Conservation (phyloP, 2,888 invertebrate species). For the Schrankia costaestrigalis region DNA sequence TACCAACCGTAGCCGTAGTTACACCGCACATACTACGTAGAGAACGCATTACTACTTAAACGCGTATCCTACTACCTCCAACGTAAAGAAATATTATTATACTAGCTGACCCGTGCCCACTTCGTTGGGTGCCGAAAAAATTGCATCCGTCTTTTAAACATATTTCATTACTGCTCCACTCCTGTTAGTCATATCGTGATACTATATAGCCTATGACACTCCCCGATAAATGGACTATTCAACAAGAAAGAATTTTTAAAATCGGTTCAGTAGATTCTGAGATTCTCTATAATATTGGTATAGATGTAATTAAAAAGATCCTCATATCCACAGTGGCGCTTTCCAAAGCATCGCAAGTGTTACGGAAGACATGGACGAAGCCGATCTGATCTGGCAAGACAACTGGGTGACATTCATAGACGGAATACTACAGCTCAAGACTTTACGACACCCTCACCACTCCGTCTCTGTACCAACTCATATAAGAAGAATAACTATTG, state of each 20-base stretch:
- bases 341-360: slow-evolving; percentile 37
- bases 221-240: too few relatives aligned
- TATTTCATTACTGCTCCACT: too few relatives aligned
- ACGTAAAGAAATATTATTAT: too few relatives aligned
- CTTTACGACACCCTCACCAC: slow-evolving; percentile 80
- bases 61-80: too few relatives aligned
- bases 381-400: slow-evolving; percentile 81
- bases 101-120: too few relatives aligned
- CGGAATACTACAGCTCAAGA: slow-evolving; percentile 87
- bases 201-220: too few relatives aligned
- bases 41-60: too few relatives aligned
- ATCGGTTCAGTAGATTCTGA: neutral
- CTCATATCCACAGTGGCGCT: slow-evolving; percentile 33
- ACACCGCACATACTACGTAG: too few relatives aligned
- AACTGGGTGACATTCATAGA: slow-evolving; percentile 92
- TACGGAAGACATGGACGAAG: slow-evolving; percentile 37
- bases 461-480: slow-evolving; percentile 82
- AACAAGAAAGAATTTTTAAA: neutral
- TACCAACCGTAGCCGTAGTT: too few relatives aligned
- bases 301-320: neutral
- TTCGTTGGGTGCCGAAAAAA: too few relatives aligned
- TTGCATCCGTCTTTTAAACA: too few relatives aligned
- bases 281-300: neutral
- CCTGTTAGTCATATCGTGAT: too few relatives aligned
- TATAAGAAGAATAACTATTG: slow-evolving; percentile 31